Percentiles rank a stretch among this genome's conserved stretches.
phyloP scores from a whole-genome alignment of 2,888 invertebrate genomes.

The Drosophila paramelanica region DNA sequence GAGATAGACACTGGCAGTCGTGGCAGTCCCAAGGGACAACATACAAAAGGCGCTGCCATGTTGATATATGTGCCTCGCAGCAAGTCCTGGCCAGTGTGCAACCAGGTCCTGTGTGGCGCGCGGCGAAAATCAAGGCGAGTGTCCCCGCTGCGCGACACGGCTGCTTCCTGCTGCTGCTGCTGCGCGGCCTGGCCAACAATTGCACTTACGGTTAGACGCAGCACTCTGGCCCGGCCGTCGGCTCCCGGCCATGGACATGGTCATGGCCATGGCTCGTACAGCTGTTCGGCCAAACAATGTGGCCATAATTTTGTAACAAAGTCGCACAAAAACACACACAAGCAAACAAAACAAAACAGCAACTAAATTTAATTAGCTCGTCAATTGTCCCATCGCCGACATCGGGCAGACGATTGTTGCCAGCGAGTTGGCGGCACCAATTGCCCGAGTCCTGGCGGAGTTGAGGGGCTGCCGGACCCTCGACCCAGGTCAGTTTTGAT shows the following conservation, averaged over 20 bases:
- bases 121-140: slow-evolving; percentile 75
- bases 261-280: slow-evolving; percentile 41
- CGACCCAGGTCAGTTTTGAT: slow-evolving; percentile 38
- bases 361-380: slow-evolving; percentile 72
- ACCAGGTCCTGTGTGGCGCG: slow-evolving; percentile 48
- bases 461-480: neutral
- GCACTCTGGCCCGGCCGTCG: slow-evolving; percentile 8
- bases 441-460: neutral
- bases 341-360: slow-evolving; percentile 37
- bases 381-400: slow-evolving; percentile 64
- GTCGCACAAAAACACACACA: slow-evolving; percentile 26
- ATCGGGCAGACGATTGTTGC: slow-evolving; percentile 1
- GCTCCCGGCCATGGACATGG: neutral
- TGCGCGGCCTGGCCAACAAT: slow-evolving; percentile 44
- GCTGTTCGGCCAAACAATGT: slow-evolving; percentile 70
- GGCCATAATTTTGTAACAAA: slow-evolving; percentile 65
- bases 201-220: slow-evolving; percentile 61
- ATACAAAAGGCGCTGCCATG: slow-evolving; percentile 57
- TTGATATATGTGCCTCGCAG: slow-evolving; percentile 60
- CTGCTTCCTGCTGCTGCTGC: slow-evolving; percentile 62
- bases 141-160: slow-evolving; percentile 68
- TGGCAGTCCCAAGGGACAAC: slow-evolving; percentile 49
- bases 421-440: too few species aligned
- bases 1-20: slow-evolving; percentile 1
- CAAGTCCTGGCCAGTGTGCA: slow-evolving; percentile 12